Evolutionary conservation across 2,797 vertebrate genomes (phyloP), one percentile per base, ranked within the genome.

Genomic region (Agapornis canus): DNA sequence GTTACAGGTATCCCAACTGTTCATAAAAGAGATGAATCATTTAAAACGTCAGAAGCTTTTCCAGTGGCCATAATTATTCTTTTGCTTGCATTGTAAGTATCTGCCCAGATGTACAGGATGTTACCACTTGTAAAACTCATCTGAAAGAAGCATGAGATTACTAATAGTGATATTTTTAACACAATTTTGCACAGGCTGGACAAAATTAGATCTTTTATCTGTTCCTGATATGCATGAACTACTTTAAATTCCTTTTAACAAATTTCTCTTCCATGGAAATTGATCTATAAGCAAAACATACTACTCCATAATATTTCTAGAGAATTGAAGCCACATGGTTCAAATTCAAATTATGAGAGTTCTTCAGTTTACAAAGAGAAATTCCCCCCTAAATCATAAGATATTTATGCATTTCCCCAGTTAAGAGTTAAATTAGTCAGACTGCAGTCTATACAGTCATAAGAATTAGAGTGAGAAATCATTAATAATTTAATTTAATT

Each of bases 401-500:
- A 65, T 59, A 91, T 73, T 82, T 45, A 81, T 84, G 75, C 80
- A 22, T 68, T 94, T 86, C 43, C 76, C 64, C 71, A 73, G 29
- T 64, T 91, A 90, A 89, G 80, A 94, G 86, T 95, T 95, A 95
- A 92, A 79, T 77, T 68, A 92, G 37, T 90, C 81, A 77, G 72
- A 49, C 82, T 3, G 1, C 10, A 26, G 70, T 82, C 75, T 87
- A 93, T 86, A 65, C 75, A 86, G 81, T 73, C 63, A 90, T 75
- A 93, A 96, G 71, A 95, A 90, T 93, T 86, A 84, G 78, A 86
- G 64, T 61, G 71, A 95, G 90, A 90, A 94, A 80, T 94, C 43
- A 94, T 96, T 94, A 97, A 95, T 96, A 94, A 95, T 94, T 96
- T 92, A 92, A 94, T 92, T 90, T 88, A 84, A 93, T 94, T 94